A percentile compares a stretch with the other conserved stretches of the same genome.
These are phyloP conservation scores for Sparidentex hasta DNA, from an alignment of 2,797 vertebrate genomes.

Conservation along the genomic window DNA sequence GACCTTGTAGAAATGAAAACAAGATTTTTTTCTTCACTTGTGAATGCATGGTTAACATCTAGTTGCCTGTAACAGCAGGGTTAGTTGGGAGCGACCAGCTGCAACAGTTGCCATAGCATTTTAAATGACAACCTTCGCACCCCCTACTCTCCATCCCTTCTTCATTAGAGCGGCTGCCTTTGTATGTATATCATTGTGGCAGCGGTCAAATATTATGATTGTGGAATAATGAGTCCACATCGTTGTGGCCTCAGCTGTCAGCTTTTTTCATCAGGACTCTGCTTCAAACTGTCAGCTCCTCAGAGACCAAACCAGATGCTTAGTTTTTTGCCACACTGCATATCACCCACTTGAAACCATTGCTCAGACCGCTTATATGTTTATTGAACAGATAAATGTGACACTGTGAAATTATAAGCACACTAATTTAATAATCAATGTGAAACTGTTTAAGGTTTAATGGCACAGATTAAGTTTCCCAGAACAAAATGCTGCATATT, in stretches of 20 bases:
- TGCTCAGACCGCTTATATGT: not conserved
- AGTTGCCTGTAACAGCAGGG: conserved; percentile 33
- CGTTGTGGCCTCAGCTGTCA: conserved; percentile 32
- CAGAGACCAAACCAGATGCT: conserved; percentile 13
- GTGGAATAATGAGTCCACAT: conserved; percentile 51
- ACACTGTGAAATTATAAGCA: not conserved
- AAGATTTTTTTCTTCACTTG: not conserved
- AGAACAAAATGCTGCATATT: not conserved
- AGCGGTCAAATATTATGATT: conserved; percentile 50
- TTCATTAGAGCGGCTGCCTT: conserved; percentile 37
- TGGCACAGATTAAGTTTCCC: not conserved
- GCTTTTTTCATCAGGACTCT: conserved; percentile 17
- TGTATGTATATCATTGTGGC: conserved; percentile 42
- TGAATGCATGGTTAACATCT: conserved; percentile 10
- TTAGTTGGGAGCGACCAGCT: conserved; percentile 13
- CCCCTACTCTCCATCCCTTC: conserved; percentile 17
- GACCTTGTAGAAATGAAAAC: conserved; percentile 12
- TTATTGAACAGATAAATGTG: not conserved
- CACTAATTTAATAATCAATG: no score
- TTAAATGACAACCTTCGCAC: conserved; percentile 20
- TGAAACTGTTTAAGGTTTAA: not conserved
- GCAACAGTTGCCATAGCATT: conserved; percentile 27
- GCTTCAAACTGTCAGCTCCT: conserved; percentile 22
- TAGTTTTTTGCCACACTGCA: not conserved
- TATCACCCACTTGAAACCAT: not conserved